These are phyloP conservation scores for Aelia acuminata DNA, from an alignment of 2,888 invertebrate species.

Conservation along the genomic window DNA sequence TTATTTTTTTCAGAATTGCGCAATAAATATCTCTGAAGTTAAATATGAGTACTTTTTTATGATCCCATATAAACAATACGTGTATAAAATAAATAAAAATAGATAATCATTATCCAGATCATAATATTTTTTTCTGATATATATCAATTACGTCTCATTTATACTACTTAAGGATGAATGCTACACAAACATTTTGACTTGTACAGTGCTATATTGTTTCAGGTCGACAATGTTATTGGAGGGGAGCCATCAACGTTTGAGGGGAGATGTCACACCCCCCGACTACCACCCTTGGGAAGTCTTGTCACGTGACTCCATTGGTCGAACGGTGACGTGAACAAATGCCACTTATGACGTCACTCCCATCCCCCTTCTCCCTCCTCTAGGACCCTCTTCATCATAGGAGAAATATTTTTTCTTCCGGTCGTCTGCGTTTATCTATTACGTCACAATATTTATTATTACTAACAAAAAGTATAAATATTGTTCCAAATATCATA, in stretches of 20 bases:
- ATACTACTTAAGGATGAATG: background rate
- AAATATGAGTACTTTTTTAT: no score
- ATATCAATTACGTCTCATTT: background rate
- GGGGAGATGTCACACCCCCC: conserved; percentile 20
- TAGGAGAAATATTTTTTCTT: background rate
- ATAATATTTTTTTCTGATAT: background rate
- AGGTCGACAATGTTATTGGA: conserved; percentile 22
- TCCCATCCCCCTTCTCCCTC: background rate
- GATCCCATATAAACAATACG: no score
- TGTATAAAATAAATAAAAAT: no score
- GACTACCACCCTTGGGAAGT: background rate
- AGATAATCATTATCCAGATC: no score
- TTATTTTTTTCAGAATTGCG: no score
- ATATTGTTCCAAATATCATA: no score
- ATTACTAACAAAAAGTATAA: no score
- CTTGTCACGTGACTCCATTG: conserved; percentile 50
- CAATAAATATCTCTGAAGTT: no score
- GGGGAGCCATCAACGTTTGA: conserved; percentile 30
- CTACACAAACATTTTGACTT: background rate
- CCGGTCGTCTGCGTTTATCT: no score
- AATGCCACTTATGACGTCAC: conserved; percentile 50
- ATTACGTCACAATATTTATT: no score
- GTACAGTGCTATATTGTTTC: conserved; percentile 3
- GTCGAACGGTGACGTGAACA: conserved; percentile 10
- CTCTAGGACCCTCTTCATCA: background rate